Evolutionary conservation across 2,888 invertebrate genomes (phyloP).

Genomic region (Drosophila nr. fundita): DNA sequence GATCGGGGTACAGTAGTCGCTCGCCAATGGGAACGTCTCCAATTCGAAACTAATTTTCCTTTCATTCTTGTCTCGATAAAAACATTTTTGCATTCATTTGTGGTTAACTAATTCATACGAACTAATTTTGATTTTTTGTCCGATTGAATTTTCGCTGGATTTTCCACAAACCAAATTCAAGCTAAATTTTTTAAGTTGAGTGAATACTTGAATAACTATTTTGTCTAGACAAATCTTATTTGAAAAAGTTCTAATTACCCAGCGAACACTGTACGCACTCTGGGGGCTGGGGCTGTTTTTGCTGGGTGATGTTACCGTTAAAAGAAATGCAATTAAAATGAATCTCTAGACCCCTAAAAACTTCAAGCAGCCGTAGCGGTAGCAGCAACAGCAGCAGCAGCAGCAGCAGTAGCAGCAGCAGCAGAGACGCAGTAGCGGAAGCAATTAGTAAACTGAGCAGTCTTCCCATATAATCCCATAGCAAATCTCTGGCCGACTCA

Average conservation of each 20-base stretch:
- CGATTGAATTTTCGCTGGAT: too few relatives aligned
- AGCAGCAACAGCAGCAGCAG: conserved; percentile 1
- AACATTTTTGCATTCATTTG: background rate
- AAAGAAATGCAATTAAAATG: conserved; percentile 81
- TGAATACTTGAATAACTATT: too few relatives aligned
- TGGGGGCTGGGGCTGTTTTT: conserved; percentile 23
- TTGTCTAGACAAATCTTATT: background rate
- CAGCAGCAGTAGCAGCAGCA: background rate
- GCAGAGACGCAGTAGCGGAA: conserved; percentile 73
- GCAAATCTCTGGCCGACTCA: conserved; percentile 66
- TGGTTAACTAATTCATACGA: background rate
- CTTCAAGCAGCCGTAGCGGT: conserved; percentile 41
- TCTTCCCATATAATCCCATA: conserved; percentile 68
- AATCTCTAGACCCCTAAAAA: conserved; percentile 77
- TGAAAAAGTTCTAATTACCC: background rate
- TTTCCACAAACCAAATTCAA: too few relatives aligned
- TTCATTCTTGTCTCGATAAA: background rate
- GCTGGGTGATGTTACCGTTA: conserved; percentile 71
- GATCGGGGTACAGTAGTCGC: conserved; percentile 7
- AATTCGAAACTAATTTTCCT: background rate
- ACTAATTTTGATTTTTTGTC: background rate
- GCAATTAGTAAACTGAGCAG: conserved; percentile 83
- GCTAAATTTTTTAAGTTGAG: too few relatives aligned
- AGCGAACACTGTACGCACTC: conserved; percentile 2
- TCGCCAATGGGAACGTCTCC: background rate